Evolutionary conservation across 2,888 invertebrate genomes (phyloP), one percentile per base, ranked within the genome.

Genomic region (Strigamia crassipes): DNA sequence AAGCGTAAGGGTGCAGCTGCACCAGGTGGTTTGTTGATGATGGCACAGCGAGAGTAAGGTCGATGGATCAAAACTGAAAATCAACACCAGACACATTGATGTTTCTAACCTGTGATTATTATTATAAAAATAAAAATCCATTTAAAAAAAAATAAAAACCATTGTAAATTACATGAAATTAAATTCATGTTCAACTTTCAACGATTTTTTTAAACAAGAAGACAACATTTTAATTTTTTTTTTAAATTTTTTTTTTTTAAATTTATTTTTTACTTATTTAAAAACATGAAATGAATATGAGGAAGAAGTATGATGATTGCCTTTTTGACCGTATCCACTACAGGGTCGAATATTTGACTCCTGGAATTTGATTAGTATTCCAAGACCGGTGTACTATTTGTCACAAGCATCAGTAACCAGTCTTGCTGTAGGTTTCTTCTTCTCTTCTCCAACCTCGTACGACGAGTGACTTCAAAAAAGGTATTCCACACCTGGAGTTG

Each of bases 401-500:
- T 73, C 73, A 73, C 73, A 13, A n/a, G 73, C 73, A 73, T 73
- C 73, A 27, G 73, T 73, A 73, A 73, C 27, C 73, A 73, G 73
- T 73, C 73, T 15, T 18, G n/a, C 56, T 18, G n/a, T 66, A n/a
- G 8, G 10, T 21, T 61, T 18, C 18, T 10, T 73, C 27, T 27
- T 31, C 73, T 13, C 73, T 73, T 10, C 27, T 73, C 31, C n/a
- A 73, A 38, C 31, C 13, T 15, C 31, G 31, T 27, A 73, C 73
- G 31, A 31, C 73, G 23, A 27, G 73, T 73, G 73, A 73, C 73
- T 73, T 73, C 4, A 27, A 31, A 73, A 73, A 73, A 73, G 31
- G 73, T 31, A 27, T 27, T 31, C 73, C 73, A 73, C 73, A 73
- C 73, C 73, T 73, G 73, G 73, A 73, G 73, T 73, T 31, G 9